These are phyloP conservation scores for Polypterus bichir DNA, from an alignment of 2,113 vertebrate species.

Conservation along the genomic window DNA sequence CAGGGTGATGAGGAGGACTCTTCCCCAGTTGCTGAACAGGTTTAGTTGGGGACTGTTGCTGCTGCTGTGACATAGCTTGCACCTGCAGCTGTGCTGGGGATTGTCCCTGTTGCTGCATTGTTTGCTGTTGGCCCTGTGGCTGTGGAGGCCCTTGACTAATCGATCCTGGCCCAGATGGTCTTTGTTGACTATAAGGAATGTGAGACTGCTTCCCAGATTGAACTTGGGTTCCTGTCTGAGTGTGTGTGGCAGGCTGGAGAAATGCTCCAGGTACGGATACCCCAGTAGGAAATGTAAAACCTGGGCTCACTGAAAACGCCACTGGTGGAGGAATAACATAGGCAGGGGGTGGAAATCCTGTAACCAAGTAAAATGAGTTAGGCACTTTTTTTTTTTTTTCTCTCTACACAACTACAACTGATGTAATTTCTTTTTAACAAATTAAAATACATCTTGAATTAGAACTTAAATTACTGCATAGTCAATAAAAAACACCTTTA, in stretches of 20 bases:
- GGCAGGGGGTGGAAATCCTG: conserved; percentile 86
- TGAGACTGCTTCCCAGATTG: conserved; percentile 87
- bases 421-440: no score
- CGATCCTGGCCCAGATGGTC: conserved; percentile 81
- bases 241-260: conserved; percentile 74
- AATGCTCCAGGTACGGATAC: conserved; percentile 83
- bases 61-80: conserved; percentile 63
- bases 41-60: conserved; percentile 78
- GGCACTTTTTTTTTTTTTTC: no score
- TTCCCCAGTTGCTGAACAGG: conserved; percentile 69
- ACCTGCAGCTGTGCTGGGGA: conserved; percentile 77
- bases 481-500: no score
- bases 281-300: conserved; percentile 81
- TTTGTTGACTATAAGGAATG: conserved; percentile 98
- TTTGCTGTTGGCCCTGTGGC: conserved; percentile 58
- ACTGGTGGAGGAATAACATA: conserved; percentile 91
- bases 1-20: conserved; percentile 79
- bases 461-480: no score
- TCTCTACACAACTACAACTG: no score
- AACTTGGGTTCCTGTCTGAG: conserved; percentile 67
- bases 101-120: conserved; percentile 28
- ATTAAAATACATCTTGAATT: no score
- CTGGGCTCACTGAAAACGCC: conserved; percentile 86
- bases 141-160: conserved; percentile 71
- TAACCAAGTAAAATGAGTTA: conserved; percentile 13